Evolutionary conservation across 1,140 invertebrate species (phyloP), one percentile per base, ranked within the genome.

Genomic region (Bombyx mandarina): DNA sequence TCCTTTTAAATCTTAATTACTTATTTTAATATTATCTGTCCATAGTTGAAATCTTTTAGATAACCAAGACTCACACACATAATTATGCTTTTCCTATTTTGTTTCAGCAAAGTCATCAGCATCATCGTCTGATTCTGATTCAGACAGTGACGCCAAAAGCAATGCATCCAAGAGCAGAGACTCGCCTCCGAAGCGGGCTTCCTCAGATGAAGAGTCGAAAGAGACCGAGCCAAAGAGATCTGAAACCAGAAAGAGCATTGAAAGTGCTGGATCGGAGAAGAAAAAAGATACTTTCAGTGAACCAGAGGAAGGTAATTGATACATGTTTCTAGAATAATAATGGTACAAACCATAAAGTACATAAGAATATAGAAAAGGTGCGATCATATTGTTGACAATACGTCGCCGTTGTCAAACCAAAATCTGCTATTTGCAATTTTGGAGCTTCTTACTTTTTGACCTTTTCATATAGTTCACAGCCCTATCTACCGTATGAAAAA

Each of bases 281-380:
- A 90, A 91, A 53, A 88, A 89, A 65, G 86, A 86, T 58, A 88
- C 88, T 57, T 89, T 89, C 52, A 94, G 94, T 45, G 93, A 95
- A 75, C 93, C 92, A 1, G 92, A 93, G 79, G 92, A 93, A 90
- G 92, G 91, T 92, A 67, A 56, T 53, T 53, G 18, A 4, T 43
- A 51, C 4, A 4, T 43, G 7, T 35, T 35, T 35, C 26, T 35
- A 35, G 26, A 35, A 35, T 35, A 2, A 35, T 18, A 18, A 18
- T 18, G 12, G 12, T 18, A 18, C 12, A 18, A 18, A 18, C 12
- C 12, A 1, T 18, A 18, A 18, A 18, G 12, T 18, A 18, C 12
- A 18, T 18, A 18, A 0, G 12, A 18, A 18, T 18, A 18, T 18
- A 18, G 12, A 18, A 18, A 18, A 18, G 0, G 12, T 18, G 12